Conservation (phyloP, 1,140 invertebrate species). For the Formica exsecta region DNA sequence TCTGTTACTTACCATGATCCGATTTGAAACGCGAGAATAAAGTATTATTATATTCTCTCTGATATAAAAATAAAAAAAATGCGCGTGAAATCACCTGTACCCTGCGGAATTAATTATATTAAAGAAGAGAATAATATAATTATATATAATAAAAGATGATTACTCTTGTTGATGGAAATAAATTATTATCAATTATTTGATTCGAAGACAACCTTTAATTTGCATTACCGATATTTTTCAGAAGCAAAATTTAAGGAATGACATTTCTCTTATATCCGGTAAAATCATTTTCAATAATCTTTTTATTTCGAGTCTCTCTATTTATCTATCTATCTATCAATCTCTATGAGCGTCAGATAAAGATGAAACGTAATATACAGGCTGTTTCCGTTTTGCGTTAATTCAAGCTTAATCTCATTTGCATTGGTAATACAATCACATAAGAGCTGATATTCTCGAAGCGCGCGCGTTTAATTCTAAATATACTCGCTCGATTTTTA, state of each 20-base stretch:
- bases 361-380: background rate
- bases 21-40: slow-evolving; percentile 30
- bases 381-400: slow-evolving; percentile 10
- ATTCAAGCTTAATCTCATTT: slow-evolving; percentile 45
- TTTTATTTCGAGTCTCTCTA: background rate
- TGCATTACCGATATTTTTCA: too few species aligned
- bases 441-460: slow-evolving; percentile 40
- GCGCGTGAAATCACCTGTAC: background rate
- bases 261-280: too few species aligned
- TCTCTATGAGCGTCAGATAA: background rate
- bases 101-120: background rate
- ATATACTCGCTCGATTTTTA: slow-evolving; percentile 28
- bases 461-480: slow-evolving; percentile 9
- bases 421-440: slow-evolving; percentile 34
- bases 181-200: background rate
- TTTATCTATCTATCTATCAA: too few species aligned
- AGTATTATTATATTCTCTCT: slow-evolving; percentile 16
- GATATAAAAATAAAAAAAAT: background rate
- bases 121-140: background rate
- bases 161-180: background rate
- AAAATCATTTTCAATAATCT: background rate
- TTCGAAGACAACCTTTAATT: background rate
- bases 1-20: slow-evolving; percentile 32
- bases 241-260: too few species aligned
- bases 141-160: background rate